Evolutionary conservation across 2,797 vertebrate genomes (phyloP).

Genomic region (Lacerta agilis): DNA sequence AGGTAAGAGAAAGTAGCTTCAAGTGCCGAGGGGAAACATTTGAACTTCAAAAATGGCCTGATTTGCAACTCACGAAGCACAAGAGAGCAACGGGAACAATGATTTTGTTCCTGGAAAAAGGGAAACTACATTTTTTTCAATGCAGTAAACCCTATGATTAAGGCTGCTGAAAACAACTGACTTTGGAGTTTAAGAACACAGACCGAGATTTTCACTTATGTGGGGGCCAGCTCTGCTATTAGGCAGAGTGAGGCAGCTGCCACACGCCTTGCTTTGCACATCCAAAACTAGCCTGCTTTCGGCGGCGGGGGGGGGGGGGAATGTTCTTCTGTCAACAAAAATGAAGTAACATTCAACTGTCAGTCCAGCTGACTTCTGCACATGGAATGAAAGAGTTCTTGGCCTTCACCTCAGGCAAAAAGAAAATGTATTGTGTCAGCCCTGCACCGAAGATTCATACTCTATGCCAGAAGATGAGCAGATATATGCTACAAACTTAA

Average conservation of each 20-base stretch:
- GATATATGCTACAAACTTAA: not conserved
- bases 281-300: too few species aligned
- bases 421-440: too few species aligned
- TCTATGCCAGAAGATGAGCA: not conserved
- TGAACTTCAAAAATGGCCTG: conserved; percentile 17
- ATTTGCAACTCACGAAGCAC: not conserved
- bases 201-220: conserved; percentile 1
- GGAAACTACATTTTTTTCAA: conserved; percentile 31
- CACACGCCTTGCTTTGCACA: too few species aligned
- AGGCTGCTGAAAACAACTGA: conserved; percentile 29
- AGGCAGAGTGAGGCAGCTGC: too few species aligned
- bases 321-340: too few species aligned
- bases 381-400: too few species aligned
- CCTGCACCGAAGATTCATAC: not conserved
- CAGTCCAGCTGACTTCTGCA: too few species aligned
- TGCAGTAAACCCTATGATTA: not conserved
- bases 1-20: not conserved
- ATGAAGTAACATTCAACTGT: too few species aligned
- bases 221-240: too few species aligned
- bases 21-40: conserved; percentile 18
- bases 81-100: not conserved
- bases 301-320: fast-evolving
- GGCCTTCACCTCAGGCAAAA: too few species aligned
- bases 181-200: conserved; percentile 39
- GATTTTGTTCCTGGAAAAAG: not conserved